Evolutionary conservation across 2,888 invertebrate species (phyloP), one percentile per base, ranked within the genome.

Genomic region (Cheilosia scutellata): DNA sequence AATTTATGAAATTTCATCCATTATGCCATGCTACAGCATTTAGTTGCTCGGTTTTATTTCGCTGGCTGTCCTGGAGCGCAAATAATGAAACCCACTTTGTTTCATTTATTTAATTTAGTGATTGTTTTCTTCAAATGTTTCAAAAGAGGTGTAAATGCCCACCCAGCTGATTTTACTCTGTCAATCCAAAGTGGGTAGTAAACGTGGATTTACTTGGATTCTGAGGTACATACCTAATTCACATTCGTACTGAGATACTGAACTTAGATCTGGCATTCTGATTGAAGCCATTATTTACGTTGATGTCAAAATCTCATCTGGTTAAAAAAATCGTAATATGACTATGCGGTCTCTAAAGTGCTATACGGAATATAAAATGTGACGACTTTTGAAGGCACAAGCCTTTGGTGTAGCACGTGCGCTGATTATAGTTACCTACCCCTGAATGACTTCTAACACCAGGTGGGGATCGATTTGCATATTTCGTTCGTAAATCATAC

Each of bases 391-490:
- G 5, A 6, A 16, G 49, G 49, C 27, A 11, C 6, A 60, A 49
- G 27, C 40, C 58, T 60, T 70, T 47, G 68, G 20, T 16, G 20
- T 2, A 1, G 20, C 11, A 65, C 29, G 55, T 47, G 47, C 5
- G 55, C 42, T 47, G 55, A 4, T 68, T 49, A 11, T 4, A n/a
- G 33, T 4, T 27, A 37, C 27, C 9, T 33, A 37, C 33, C 9
- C 3, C 11, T 0, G 25, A 16, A 60, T n/a, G 51, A 11, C 60
- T 33, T 68, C 20, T 6, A 13, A 20, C 9, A 42, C 60, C 5
- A 51, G 60, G 31, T 57, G 25, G 53, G n/a, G 0, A 6, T 75
- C 20, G 37, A 66, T 75, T 75, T 75, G 75, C 75, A 75, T 75
- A 75, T 33, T 33, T 4, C 6, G 6, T 20, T 13, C 68, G 57